Conservation (phyloP, 1,140 invertebrate species). For the Diachasmimorpha longicaudata region DNA sequence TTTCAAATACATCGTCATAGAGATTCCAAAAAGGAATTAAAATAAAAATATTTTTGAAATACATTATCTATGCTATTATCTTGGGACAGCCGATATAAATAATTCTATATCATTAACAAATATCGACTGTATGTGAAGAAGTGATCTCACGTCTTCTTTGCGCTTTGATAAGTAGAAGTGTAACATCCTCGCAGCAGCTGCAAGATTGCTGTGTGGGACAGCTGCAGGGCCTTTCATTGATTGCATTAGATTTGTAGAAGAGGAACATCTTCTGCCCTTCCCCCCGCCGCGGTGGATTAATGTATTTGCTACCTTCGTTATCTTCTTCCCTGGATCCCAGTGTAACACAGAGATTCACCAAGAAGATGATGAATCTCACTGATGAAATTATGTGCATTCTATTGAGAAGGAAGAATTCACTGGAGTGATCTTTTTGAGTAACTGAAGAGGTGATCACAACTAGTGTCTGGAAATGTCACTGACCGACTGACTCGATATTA, state of each 20-base stretch:
- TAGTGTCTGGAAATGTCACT: not conserved
- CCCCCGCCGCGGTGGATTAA: not conserved
- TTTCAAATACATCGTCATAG: too few relatives aligned
- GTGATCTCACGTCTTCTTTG: constrained; percentile 40
- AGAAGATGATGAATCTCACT: not conserved
- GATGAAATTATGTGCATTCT: too few relatives aligned
- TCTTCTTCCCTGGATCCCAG: not conserved
- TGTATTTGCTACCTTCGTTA: not conserved
- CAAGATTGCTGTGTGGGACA: constrained; percentile 34
- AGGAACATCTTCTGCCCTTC: constrained; percentile 26
- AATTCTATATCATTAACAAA: too few relatives aligned
- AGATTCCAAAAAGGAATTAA: too few relatives aligned
- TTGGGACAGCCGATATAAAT: too few relatives aligned
- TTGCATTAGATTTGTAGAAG: constrained; percentile 28
- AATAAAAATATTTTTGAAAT: too few relatives aligned
- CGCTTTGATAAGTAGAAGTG: constrained; percentile 34
- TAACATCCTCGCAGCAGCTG: constrained; percentile 45
- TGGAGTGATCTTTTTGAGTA: too few relatives aligned
- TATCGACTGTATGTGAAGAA: too few relatives aligned
- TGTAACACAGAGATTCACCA: not conserved
- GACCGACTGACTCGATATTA: not conserved
- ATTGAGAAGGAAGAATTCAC: too few relatives aligned
- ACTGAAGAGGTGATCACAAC: too few relatives aligned
- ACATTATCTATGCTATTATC: too few relatives aligned
- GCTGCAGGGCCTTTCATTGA: constrained; percentile 35